Conservation (phyloP, 2,797 vertebrate species). For the Apogon talboti region DNA sequence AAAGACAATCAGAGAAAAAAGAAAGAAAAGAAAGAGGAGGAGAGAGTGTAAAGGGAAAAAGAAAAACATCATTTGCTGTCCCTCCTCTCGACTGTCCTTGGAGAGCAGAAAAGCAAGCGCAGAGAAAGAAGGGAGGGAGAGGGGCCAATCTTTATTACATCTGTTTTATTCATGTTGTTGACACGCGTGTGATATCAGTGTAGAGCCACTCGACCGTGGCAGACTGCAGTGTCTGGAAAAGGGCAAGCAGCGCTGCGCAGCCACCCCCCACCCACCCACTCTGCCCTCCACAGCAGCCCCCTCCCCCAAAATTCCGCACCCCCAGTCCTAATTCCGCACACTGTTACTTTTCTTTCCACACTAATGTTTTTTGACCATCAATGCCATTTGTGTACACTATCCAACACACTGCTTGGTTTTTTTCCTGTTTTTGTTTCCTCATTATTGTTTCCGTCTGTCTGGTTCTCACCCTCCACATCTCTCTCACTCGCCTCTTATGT, state of each 20-base stretch:
- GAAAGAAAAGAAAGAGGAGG: slow-evolving; percentile 55
- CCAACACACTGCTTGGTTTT: slow-evolving; percentile 5
- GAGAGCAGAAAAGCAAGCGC: slow-evolving; percentile 26
- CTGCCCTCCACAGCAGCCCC: slow-evolving; percentile 24
- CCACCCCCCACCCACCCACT: slow-evolving; percentile 1
- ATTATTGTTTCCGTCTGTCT: slow-evolving; percentile 28
- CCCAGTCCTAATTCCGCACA: slow-evolving; percentile 42
- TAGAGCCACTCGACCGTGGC: slow-evolving; percentile 79
- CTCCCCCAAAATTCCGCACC: slow-evolving; percentile 27
- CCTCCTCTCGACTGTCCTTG: slow-evolving; percentile 44
- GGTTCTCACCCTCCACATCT: slow-evolving; percentile 49
- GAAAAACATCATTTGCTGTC: slow-evolving; percentile 58
- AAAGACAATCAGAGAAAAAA: slow-evolving; percentile 58
- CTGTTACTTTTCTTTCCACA: slow-evolving; percentile 49
- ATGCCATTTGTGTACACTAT: neutral
- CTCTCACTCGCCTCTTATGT: slow-evolving; percentile 52
- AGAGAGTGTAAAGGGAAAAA: slow-evolving; percentile 35
- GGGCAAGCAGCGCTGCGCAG: slow-evolving; percentile 51
- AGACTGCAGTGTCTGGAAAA: slow-evolving; percentile 78
- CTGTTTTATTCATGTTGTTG: slow-evolving; percentile 86
- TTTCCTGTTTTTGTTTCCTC: slow-evolving; percentile 23
- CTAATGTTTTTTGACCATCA: slow-evolving; percentile 53
- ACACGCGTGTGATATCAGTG: slow-evolving; percentile 81
- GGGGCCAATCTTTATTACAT: slow-evolving; percentile 80
- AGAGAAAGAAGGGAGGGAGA: slow-evolving; percentile 24